Evolutionary conservation across 2,888 invertebrate species (phyloP).

Genomic region (Oscheius sp.): DNA sequence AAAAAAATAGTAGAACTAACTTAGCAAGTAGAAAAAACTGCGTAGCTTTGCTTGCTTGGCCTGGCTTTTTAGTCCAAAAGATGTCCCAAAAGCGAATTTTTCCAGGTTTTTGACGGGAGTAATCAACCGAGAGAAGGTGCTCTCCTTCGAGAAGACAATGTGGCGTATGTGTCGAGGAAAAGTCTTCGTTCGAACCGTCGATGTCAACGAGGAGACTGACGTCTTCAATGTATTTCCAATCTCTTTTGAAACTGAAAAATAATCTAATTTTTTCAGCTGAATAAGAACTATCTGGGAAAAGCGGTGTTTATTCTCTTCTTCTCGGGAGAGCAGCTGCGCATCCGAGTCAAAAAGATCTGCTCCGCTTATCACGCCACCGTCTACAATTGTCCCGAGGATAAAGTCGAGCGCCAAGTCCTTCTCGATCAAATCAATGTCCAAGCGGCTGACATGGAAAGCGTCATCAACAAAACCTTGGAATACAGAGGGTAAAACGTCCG

Average conservation of each 20-base stretch:
- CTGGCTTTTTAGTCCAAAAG: not conserved
- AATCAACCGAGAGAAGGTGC: conserved; percentile 88
- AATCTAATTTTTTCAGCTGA: conserved; percentile 19
- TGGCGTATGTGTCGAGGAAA: conserved; percentile 97
- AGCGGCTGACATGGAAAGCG: conserved; percentile 93
- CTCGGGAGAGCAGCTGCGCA: conserved; percentile 94
- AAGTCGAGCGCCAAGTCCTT: conserved; percentile 93
- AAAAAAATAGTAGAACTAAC: no score
- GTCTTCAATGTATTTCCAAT: conserved; percentile 28
- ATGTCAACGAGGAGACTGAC: conserved; percentile 48
- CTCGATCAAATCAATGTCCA: conserved; percentile 90
- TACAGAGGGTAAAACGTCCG: conserved; percentile 80
- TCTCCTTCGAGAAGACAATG: conserved; percentile 94
- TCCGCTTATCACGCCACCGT: conserved; percentile 92
- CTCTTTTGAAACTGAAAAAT: conserved; percentile 75
- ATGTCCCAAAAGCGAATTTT: not conserved
- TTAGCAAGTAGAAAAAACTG: no score
- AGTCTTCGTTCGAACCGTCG: conserved; percentile 71
- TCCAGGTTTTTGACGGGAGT: conserved; percentile 94
- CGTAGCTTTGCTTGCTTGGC: no score
- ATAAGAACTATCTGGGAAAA: conserved; percentile 85
- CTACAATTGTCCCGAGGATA: conserved; percentile 90
- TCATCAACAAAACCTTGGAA: conserved; percentile 93
- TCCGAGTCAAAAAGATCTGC: conserved; percentile 95
- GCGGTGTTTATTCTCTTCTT: conserved; percentile 83